A percentile compares a stretch with the other conserved stretches of the same genome.
Evolutionary conservation across 2,797 vertebrate genomes (phyloP).

Genomic region (Salarias fasciatus): DNA sequence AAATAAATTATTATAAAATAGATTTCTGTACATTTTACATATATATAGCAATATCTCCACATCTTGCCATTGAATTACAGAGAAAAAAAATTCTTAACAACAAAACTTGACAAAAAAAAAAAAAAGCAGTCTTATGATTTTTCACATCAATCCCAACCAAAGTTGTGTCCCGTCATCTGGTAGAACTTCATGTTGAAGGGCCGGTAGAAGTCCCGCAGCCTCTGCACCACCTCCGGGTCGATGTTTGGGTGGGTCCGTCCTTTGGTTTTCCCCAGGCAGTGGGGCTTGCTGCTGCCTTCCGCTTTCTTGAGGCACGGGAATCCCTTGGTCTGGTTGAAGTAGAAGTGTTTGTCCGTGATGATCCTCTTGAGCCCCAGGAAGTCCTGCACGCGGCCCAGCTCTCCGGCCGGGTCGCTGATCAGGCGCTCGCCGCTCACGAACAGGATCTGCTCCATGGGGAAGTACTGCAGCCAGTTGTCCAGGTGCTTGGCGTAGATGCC

Average conservation of each 20-base stretch:
- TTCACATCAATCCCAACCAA: slow-evolving; percentile 85
- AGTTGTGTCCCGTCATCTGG: slow-evolving; percentile 85
- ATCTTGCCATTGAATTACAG: slow-evolving; percentile 80
- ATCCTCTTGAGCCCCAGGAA: slow-evolving; percentile 88
- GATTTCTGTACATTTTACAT: slow-evolving; percentile 99
- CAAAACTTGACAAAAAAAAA: slow-evolving; percentile 17
- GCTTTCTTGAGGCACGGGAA: slow-evolving; percentile 89
- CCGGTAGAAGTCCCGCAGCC: slow-evolving; percentile 85
- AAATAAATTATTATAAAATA: slow-evolving; percentile 99
- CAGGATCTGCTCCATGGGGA: slow-evolving; percentile 86
- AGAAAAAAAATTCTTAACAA: slow-evolving; percentile 54
- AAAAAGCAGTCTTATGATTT: slow-evolving; percentile 38
- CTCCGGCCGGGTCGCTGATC: slow-evolving; percentile 86
- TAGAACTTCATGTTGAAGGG: slow-evolving; percentile 89
- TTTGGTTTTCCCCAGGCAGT: slow-evolving; percentile 90
- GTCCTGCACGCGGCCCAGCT: slow-evolving; percentile 87
- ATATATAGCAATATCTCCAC: slow-evolving; percentile 84
- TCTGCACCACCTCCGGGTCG: slow-evolving; percentile 82
- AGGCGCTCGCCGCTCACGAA: slow-evolving; percentile 87
- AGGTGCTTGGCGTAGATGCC: slow-evolving; percentile 90
- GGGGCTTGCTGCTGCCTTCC: slow-evolving; percentile 88
- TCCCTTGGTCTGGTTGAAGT: slow-evolving; percentile 90
- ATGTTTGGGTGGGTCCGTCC: slow-evolving; percentile 86
- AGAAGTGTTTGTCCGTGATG: slow-evolving; percentile 90
- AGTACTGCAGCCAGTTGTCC: slow-evolving; percentile 89